Conservation (phyloP, 2,888 invertebrate genomes). For the Microplitis deprimator region DNA sequence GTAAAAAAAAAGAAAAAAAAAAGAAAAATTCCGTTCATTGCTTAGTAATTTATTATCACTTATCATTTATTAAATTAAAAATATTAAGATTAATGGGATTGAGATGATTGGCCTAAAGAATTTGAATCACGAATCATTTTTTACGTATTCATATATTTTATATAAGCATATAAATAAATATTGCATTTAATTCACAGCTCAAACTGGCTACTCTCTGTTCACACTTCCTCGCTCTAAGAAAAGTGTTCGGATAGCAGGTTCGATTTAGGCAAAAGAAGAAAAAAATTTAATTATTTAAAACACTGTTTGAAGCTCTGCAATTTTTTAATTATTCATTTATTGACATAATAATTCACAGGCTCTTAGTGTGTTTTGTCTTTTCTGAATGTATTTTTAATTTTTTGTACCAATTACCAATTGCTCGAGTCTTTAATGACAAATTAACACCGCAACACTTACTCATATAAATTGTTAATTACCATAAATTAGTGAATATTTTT, state of each 20-base stretch:
- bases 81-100: neutral
- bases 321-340: constrained; percentile 41
- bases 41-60: constrained; percentile 12
- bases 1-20: constrained; percentile 24
- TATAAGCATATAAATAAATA: neutral
- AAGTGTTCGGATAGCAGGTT: constrained; percentile 68
- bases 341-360: constrained; percentile 7
- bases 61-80: neutral
- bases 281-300: constrained; percentile 23
- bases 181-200: constrained; percentile 60
- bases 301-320: constrained; percentile 54
- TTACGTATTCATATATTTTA: neutral
- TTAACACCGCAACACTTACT: constrained; percentile 51
- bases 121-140: no score
- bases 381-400: constrained; percentile 6
- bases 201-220: constrained; percentile 64
- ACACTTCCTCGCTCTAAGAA: constrained; percentile 65
- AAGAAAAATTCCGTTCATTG: constrained; percentile 2
- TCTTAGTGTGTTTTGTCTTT: neutral
- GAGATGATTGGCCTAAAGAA: no score
- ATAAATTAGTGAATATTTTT: no score
- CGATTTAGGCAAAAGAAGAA: constrained; percentile 60
- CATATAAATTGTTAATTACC: constrained; percentile 33
- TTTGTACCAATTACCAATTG: constrained; percentile 30
- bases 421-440: constrained; percentile 32